A percentile compares a stretch with the other conserved stretches of the same genome.
These are phyloP conservation scores for Pelochelys cantorii DNA, from an alignment of 2,797 vertebrate species.

Conservation along the genomic window DNA sequence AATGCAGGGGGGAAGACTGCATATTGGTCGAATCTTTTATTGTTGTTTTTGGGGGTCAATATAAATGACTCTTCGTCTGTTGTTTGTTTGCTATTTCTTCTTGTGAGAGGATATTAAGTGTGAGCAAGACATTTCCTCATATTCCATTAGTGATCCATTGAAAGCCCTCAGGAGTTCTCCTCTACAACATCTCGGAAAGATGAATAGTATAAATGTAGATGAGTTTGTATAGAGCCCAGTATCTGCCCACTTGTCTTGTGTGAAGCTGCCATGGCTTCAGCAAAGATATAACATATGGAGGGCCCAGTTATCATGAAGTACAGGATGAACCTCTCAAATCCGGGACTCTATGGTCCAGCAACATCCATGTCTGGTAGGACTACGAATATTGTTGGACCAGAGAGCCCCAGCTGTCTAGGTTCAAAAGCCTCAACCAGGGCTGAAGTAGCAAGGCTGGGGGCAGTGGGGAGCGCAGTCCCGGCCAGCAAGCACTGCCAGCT, in stretches of 20 bases:
- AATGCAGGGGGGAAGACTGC: not conserved
- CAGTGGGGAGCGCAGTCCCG: too few relatives aligned
- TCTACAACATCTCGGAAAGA: not conserved
- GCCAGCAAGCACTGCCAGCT: too few relatives aligned
- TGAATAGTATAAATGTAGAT: not conserved
- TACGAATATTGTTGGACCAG: too few relatives aligned
- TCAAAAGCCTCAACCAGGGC: too few relatives aligned
- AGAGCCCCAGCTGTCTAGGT: too few relatives aligned
- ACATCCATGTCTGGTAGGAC: too few relatives aligned
- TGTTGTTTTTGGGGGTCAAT: not conserved
- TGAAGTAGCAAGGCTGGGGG: too few relatives aligned
- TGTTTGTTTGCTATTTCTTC: not conserved
- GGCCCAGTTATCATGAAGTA: not conserved
- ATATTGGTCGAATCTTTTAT: not conserved
- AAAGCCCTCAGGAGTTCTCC: not conserved
- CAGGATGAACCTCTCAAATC: too few relatives aligned
- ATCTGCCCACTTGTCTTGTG: not conserved
- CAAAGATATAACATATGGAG: too few relatives aligned
- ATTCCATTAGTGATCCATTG: not conserved
- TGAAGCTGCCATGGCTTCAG: not conserved
- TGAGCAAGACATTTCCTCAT: not conserved
- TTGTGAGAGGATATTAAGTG: not conserved
- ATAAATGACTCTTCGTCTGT: not conserved
- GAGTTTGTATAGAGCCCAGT: not conserved
- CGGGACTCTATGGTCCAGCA: too few relatives aligned